phyloP scores from a whole-genome alignment of 2,797 vertebrate species.

The Sebastes reedi region DNA sequence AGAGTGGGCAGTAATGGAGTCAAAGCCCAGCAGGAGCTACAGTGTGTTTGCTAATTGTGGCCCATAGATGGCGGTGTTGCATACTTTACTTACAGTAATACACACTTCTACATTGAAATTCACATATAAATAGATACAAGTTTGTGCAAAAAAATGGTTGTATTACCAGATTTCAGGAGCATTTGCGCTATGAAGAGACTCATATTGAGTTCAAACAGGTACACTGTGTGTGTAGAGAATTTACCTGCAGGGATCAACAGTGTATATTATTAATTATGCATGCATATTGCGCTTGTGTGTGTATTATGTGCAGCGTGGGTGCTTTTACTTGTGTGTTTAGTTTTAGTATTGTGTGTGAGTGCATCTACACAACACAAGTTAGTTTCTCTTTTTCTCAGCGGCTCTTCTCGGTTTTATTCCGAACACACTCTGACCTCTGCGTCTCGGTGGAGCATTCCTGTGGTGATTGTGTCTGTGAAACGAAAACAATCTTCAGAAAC shows the following conservation, averaged over 20 bases:
- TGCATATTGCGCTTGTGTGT: background rate
- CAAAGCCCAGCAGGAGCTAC: background rate
- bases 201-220: background rate
- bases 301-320: background rate
- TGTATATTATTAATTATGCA: background rate
- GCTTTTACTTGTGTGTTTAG: background rate
- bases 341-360: background rate
- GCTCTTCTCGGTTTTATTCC: constrained; percentile 28
- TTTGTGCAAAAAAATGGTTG: background rate
- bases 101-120: background rate
- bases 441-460: constrained; percentile 51
- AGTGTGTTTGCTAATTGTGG: background rate
- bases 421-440: constrained; percentile 46
- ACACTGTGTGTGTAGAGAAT: background rate
- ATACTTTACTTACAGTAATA: background rate
- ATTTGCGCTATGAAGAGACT: background rate
- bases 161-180: background rate
- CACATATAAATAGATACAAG: background rate
- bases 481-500: constrained; percentile 57
- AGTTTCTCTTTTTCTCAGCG: background rate
- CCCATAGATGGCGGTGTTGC: constrained; percentile 50
- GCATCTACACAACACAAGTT: background rate
- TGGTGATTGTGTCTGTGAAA: constrained; percentile 54
- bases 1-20: background rate
- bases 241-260: background rate